Base-by-base conservation (phyloP, 2,888 invertebrate species). In the Orthosia gothica region DNA sequence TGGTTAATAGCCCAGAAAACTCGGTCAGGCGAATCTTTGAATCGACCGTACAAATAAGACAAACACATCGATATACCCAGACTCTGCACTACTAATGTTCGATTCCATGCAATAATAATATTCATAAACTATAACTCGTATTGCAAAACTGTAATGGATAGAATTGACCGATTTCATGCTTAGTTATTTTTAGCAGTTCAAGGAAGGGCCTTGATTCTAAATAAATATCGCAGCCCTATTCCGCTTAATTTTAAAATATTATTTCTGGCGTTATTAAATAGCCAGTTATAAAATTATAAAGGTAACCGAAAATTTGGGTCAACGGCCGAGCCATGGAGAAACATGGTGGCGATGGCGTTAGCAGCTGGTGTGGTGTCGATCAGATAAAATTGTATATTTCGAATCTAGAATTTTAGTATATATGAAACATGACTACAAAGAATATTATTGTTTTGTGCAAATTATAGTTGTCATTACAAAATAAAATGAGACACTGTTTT, bases 1-100 rank as follows among this genome's bases (percentile, higher is more conserved):
- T 91, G 92, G 89, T 93, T 93, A 93, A 91, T 94, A 91, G 94
- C 91, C 91, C 93, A 93, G 92, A 93, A 92, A 93, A 90, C 79
- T 79, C 91, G 88, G 82, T 91, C 91, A 92, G 88, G 94, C 94
- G 90, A 77, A 89, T 78, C 87, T 61, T 74, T 50, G 55, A 83
- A 80, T 72, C 72, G 66, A 61, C 72, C 63, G 58, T 32, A 68
- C 67, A 70, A 61, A 73, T 71, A 76, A 72, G 18, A 74, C 54
- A 65, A 68, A 76, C 62, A 57, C 18, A 72, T 65, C 11, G n/a
- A 58, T 58, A 54, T 59, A 49, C 50, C 40, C n/a, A 61, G 70
- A 68, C n/a, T 62, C 61, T 61, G 45, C 45, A 69, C 47, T 57
- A 69, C 52, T 52, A 70, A 69, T 71, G 32, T 59, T 47, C 18